phyloP scores from a whole-genome alignment of 2,113 vertebrate genomes.

The Dunckerocampus dactyliophorus region DNA sequence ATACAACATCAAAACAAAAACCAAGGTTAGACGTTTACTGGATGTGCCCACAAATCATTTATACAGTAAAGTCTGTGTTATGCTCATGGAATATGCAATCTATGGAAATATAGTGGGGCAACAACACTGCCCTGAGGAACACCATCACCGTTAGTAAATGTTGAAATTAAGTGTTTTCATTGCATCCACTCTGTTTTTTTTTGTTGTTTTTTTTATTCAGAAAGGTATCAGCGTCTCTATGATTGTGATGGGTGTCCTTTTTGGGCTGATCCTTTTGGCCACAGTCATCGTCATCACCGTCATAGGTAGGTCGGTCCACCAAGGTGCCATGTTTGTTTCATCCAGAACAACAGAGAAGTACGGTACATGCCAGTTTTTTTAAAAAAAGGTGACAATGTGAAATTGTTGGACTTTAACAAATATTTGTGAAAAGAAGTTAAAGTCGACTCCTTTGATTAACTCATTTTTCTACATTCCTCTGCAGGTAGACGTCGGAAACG shows the following conservation, averaged over 20 bases:
- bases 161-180: too few relatives aligned
- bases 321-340: not conserved
- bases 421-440: too few relatives aligned
- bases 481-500: conserved; percentile 6
- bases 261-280: not conserved
- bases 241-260: conserved; percentile 10
- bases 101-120: not conserved
- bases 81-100: not conserved
- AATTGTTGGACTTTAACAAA: too few relatives aligned
- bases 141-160: too few relatives aligned
- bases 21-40: not conserved
- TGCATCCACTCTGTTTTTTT: not conserved
- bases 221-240: accelerated
- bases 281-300: not conserved
- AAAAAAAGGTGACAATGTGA: not conserved
- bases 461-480: conserved; percentile 7
- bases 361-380: not conserved
- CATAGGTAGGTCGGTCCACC: conserved; percentile 10
- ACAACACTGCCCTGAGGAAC: not conserved
- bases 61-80: too few relatives aligned
- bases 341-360: too few relatives aligned
- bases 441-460: not conserved
- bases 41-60: not conserved
- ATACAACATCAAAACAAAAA: not conserved
- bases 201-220: not conserved